Percentiles rank a stretch among this genome's conserved stretches.
These are phyloP conservation scores for Plebejus argus DNA, from an alignment of 2,888 invertebrate species.

Conservation along the genomic window DNA sequence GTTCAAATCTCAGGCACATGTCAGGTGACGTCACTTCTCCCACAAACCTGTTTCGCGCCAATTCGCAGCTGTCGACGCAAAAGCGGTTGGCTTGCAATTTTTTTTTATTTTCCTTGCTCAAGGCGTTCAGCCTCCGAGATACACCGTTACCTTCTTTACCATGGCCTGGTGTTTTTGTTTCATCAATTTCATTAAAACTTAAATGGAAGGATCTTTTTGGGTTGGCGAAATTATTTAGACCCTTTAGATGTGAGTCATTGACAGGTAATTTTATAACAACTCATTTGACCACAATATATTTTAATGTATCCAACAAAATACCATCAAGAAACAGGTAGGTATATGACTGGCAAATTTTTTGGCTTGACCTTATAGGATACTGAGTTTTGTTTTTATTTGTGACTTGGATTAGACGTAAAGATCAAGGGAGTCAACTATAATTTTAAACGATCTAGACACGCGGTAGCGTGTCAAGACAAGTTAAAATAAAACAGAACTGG, in stretches of 20 bases:
- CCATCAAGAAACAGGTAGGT: not conserved
- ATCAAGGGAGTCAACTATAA: not conserved
- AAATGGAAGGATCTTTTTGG: conserved; percentile 28
- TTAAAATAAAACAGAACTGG: no score
- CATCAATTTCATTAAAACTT: conserved; percentile 35
- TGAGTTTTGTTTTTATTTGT: not conserved
- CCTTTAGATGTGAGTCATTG: conserved; percentile 11
- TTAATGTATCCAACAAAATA: not conserved
- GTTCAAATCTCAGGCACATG: conserved; percentile 66
- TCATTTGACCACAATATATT: conserved; percentile 1
- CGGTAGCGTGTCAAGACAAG: no score
- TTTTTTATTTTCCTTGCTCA: conserved; percentile 56
- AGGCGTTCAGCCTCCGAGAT: conserved; percentile 61
- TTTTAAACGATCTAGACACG: no score
- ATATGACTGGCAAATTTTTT: not conserved
- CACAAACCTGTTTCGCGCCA: conserved; percentile 75
- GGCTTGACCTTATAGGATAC: not conserved
- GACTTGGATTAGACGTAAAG: not conserved
- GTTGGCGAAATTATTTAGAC: conserved; percentile 7
- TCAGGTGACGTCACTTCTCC: conserved; percentile 72
- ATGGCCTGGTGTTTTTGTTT: conserved; percentile 49
- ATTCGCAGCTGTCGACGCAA: conserved; percentile 75
- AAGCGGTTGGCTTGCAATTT: conserved; percentile 60
- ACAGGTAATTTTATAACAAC: not conserved
- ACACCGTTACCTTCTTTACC: conserved; percentile 69